These are phyloP conservation scores for Girardia tigrina DNA, from an alignment of 2,888 invertebrate species.

Conservation along the genomic window DNA sequence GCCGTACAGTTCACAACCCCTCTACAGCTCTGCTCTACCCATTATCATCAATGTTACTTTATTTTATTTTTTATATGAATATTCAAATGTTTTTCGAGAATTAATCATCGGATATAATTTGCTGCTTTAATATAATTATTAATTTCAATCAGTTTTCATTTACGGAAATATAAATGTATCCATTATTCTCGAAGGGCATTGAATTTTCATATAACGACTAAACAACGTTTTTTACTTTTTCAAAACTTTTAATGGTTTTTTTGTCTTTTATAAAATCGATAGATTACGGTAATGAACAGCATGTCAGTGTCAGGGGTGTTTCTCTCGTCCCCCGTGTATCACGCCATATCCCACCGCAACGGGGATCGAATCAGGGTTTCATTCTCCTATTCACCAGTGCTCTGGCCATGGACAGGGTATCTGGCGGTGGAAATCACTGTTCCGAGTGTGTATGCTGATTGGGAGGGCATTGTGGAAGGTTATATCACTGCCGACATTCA, in stretches of 20 bases:
- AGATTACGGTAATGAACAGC: neutral
- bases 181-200: too few relatives aligned
- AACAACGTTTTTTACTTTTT: too few relatives aligned
- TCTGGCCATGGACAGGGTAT: conserved; percentile 97
- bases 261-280: too few relatives aligned
- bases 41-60: conserved; percentile 65
- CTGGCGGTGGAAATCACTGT: conserved; percentile 67
- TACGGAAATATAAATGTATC: too few relatives aligned
- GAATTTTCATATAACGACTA: too few relatives aligned
- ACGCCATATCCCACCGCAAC: neutral
- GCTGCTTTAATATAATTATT: too few relatives aligned
- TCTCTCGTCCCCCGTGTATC: neutral
- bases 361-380: conserved; percentile 49
- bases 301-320: neutral
- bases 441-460: conserved; percentile 57
- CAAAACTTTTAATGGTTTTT: too few relatives aligned
- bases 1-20: conserved; percentile 89
- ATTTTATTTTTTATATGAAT: conserved; percentile 1
- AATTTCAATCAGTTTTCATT: too few relatives aligned
- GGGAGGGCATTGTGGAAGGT: conserved; percentile 68
- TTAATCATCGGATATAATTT: too few relatives aligned
- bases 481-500: conserved; percentile 54
- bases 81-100: too few relatives aligned
- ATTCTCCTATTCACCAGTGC: conserved; percentile 62
- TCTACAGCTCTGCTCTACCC: conserved; percentile 73